Percentiles rank a stretch among this genome's conserved stretches.
phyloP scores from a whole-genome alignment of 2,113 vertebrate genomes.

The Crotalus viridis region DNA sequence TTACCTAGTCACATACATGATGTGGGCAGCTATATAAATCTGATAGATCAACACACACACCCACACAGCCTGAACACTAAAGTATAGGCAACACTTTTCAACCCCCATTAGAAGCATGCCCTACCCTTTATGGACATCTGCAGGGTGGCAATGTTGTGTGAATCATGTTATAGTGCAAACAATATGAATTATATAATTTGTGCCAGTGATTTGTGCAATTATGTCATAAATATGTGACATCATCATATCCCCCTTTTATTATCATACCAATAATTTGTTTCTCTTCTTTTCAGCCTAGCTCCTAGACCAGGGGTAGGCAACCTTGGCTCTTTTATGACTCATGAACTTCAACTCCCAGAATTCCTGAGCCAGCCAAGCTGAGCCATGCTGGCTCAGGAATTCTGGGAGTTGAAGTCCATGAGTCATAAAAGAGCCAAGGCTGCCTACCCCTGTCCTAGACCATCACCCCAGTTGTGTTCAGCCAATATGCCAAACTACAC shows the following conservation, averaged over 20 bases:
- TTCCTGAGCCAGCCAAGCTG: no score
- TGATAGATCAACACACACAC: not conserved
- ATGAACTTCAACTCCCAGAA: no score
- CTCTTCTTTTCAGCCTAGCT: not conserved
- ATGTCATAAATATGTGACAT: not conserved
- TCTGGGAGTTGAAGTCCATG: no score
- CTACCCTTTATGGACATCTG: not conserved
- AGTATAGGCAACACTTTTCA: not conserved
- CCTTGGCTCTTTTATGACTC: no score
- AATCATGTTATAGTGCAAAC: not conserved
- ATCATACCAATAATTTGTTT: not conserved
- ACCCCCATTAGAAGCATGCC: not conserved
- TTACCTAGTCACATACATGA: not conserved
- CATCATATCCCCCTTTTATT: not conserved
- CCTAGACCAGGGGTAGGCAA: not conserved
- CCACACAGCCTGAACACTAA: not conserved
- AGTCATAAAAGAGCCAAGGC: no score
- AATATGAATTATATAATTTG: not conserved
- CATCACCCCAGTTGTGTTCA: not conserved
- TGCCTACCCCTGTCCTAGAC: not conserved
- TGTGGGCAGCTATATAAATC: not conserved
- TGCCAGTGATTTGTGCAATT: not conserved
- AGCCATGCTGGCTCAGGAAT: no score
- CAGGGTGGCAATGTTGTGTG: not conserved
- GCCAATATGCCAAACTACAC: not conserved